Base-by-base conservation (phyloP, 2,113 vertebrate species). In the Egretta garzetta region DNA sequence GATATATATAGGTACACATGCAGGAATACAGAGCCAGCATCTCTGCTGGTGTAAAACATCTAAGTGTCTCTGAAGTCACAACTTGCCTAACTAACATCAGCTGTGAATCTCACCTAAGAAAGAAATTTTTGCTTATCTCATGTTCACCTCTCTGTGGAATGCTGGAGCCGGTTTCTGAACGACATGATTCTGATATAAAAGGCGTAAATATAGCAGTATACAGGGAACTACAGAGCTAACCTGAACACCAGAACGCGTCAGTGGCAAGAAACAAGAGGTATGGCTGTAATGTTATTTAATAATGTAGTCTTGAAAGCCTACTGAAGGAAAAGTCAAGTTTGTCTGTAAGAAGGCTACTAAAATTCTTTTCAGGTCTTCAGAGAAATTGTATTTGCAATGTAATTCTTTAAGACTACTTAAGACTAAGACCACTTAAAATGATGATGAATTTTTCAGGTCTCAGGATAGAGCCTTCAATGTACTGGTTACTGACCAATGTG, bases 1-100 rank as follows among this genome's bases (percentile, higher is more conserved):
- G 84, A 95, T 97, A 97, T 95, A 96, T 96, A 94, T 96, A 96
- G 90, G 84, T 91, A 91, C 87, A 95, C 95, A 96, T 96, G 96
- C 96, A 97, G 92, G 84, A 97, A 88, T 90, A 97, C 84, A 94
- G 94, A 93, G 80, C 94, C 91, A 96, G 91, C 89, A 96, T 75
- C 86, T 90, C 81, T 4, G 28, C 73, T 91, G 84, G 83, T 94
- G 39, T 92, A 89, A 84, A 92, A 88, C 49, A 68, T 93, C 60
- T 47, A 90, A 64, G 76, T 91, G 88, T 77, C 83, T 96, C 94
- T 92, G 83, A 89, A 97, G 95, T 96, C 80, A 85, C 91, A 91
- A 94, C 76, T 92, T 96, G 86, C 66, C 84, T 91, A 92, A 63
- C 75, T 91, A 84, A 91, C 66, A 87, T 92, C 96, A 97, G 96